These are phyloP conservation scores for Lottia gigantea DNA, from an alignment of 2,888 invertebrate species.

Conservation along the genomic window DNA sequence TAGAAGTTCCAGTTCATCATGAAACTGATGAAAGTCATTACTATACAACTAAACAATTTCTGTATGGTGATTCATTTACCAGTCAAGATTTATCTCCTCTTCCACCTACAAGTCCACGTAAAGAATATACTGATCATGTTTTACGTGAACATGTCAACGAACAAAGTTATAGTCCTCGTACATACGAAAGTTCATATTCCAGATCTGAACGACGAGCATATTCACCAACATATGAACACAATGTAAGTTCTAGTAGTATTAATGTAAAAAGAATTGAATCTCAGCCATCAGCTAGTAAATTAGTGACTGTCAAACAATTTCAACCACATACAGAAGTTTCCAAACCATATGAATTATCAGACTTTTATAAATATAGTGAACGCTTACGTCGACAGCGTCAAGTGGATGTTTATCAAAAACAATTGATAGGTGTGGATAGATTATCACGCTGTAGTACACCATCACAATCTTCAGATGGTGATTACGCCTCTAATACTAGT, in stretches of 20 bases:
- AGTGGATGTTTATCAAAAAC: constrained; percentile 57
- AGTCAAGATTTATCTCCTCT: background rate
- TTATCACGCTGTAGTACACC: constrained; percentile 47
- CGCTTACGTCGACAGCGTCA: constrained; percentile 81
- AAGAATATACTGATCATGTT: background rate
- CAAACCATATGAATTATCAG: constrained; percentile 97
- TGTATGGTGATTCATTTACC: constrained; percentile 1
- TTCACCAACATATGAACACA: constrained; percentile 20
- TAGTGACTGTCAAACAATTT: constrained; percentile 54
- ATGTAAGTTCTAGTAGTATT: constrained; percentile 17
- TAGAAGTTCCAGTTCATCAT: constrained; percentile 50
- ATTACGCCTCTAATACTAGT: constrained; percentile 23
- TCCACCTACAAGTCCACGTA: background rate
- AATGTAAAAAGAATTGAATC: constrained; percentile 37
- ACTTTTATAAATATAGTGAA: constrained; percentile 97
- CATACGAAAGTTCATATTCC: constrained; percentile 39
- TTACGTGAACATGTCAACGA: constrained; percentile 20
- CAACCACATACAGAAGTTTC: constrained; percentile 78
- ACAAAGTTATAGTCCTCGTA: constrained; percentile 56
- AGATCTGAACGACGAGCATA: constrained; percentile 22
- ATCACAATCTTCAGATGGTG: constrained; percentile 54
- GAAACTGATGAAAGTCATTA: constrained; percentile 28
- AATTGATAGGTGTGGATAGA: constrained; percentile 47
- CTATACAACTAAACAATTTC: constrained; percentile 9
- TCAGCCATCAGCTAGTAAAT: constrained; percentile 43